Evolutionary conservation across 2,113 vertebrate species (phyloP).

Genomic region (Empidonax alnorum): DNA sequence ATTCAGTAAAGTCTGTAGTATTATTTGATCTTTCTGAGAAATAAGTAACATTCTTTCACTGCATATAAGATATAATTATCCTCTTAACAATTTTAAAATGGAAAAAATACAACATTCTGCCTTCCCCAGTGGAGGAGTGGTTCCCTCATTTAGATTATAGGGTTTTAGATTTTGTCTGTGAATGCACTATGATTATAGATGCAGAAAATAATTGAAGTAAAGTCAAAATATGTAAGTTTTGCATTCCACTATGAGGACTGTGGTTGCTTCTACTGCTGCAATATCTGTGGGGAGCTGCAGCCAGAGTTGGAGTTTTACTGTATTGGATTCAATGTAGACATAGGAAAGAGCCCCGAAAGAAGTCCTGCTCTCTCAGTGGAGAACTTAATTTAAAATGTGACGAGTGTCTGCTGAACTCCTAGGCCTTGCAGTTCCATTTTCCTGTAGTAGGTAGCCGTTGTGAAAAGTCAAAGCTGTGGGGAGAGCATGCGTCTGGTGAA

Average conservation of each 20-base stretch:
- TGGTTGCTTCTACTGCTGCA: neutral
- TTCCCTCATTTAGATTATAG: constrained; percentile 23
- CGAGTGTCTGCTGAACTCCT: accelerated
- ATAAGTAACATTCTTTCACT: neutral
- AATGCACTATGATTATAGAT: constrained; percentile 12
- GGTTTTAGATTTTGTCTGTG: neutral
- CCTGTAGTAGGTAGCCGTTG: accelerated
- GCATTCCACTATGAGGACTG: neutral
- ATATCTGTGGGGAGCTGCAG: neutral
- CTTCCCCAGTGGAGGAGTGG: neutral
- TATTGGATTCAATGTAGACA: neutral
- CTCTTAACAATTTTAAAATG: neutral
- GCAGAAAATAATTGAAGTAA: constrained; percentile 11
- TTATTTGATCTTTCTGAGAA: neutral
- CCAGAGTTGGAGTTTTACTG: neutral
- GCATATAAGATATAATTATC: neutral
- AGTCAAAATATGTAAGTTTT: neutral
- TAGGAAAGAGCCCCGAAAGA: neutral
- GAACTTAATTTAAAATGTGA: neutral
- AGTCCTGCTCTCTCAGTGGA: neutral
- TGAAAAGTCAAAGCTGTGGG: neutral
- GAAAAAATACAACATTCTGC: neutral
- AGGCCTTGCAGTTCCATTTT: neutral
- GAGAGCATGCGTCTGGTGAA: neutral
- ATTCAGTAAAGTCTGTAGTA: neutral